These are phyloP conservation scores for Muscidifurax raptorellus DNA, from an alignment of 1,140 invertebrate species.

Conservation along the genomic window DNA sequence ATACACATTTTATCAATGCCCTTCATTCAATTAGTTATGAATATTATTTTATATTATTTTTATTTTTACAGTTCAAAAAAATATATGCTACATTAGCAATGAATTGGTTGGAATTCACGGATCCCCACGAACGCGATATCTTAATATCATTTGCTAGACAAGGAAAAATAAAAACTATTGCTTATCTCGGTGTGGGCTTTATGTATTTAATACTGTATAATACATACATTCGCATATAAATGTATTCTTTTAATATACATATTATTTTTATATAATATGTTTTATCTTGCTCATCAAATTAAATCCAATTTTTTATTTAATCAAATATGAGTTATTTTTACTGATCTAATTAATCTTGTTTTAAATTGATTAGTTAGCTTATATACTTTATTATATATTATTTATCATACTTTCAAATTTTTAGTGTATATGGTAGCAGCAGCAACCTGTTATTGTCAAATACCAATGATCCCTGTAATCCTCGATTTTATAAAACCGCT, in stretches of 20 bases:
- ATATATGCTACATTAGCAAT: neutral
- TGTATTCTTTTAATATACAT: no score
- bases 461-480: neutral
- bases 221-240: no score
- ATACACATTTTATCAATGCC: no score
- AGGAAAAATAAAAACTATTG: neutral
- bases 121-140: neutral
- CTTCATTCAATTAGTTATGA: neutral
- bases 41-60: neutral
- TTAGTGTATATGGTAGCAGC: neutral
- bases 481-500: neutral
- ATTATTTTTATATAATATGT: no score
- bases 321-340: no score
- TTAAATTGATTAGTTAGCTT: no score
- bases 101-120: neutral
- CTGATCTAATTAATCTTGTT: no score
- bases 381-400: neutral
- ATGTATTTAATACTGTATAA: no score
- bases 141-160: neutral
- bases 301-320: no score
- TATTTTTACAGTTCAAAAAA: slow-evolving; percentile 3
- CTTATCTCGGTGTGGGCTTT: no score
- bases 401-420: neutral
- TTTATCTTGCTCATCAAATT: no score
- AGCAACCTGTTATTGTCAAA: neutral